Conservation (phyloP, 1,140 invertebrate species). For the Neodiprion lecontei region DNA sequence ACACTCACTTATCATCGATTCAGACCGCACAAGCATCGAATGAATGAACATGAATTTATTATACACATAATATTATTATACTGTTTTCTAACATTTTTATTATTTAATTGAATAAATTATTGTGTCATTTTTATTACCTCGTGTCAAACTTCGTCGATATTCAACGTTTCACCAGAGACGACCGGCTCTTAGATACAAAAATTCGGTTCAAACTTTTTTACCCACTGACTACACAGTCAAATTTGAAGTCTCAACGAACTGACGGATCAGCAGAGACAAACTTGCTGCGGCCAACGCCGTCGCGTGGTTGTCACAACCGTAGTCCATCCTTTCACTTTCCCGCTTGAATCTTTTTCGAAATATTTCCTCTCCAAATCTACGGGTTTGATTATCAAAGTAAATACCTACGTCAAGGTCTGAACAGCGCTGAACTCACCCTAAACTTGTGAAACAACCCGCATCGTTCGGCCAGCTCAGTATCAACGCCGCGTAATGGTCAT, state of each 20-base stretch:
- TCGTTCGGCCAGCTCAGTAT: constrained; percentile 42
- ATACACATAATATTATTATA: neutral
- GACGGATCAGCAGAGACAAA: constrained; percentile 43
- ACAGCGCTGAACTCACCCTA: constrained; percentile 30
- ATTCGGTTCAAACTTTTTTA: constrained; percentile 12
- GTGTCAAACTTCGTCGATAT: neutral
- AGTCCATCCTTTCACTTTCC: constrained; percentile 37
- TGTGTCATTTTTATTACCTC: neutral
- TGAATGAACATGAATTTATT: neutral
- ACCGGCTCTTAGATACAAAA: too few species aligned
- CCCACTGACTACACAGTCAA: constrained; percentile 29
- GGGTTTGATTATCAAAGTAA: too few species aligned
- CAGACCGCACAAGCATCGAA: neutral
- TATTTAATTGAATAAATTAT: neutral
- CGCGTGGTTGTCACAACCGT: constrained; percentile 46
- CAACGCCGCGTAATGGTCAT: constrained; percentile 39
- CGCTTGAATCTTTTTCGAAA: neutral
- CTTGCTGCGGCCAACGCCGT: constrained; percentile 41
- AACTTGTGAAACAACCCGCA: constrained; percentile 43
- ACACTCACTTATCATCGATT: neutral
- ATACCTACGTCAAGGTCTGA: too few species aligned
- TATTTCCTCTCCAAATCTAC: neutral
- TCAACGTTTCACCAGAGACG: too few species aligned
- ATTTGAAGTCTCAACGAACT: constrained; percentile 37
- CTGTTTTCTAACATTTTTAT: constrained; percentile 1